These are phyloP conservation scores for Chamaea fasciata DNA, from an alignment of 2,113 vertebrate genomes.

Conservation along the genomic window DNA sequence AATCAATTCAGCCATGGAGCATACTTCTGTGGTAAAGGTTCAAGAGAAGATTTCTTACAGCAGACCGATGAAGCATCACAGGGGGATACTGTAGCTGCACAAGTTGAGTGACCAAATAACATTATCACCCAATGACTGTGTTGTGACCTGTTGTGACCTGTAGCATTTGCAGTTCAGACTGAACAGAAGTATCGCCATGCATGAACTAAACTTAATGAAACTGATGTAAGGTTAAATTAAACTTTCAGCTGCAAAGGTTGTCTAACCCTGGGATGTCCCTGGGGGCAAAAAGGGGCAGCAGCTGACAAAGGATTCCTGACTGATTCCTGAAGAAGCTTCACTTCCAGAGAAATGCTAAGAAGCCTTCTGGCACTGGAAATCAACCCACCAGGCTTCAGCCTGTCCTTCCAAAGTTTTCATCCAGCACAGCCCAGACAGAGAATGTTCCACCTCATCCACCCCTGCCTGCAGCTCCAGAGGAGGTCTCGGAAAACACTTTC, in stretches of 20 bases:
- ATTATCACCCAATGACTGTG: not conserved
- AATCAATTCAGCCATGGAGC: not conserved
- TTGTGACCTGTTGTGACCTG: too few relatives aligned
- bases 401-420: not conserved
- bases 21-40: not conserved
- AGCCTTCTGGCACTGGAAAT: not conserved
- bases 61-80: not conserved
- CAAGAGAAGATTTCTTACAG: not conserved
- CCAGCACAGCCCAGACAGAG: not conserved
- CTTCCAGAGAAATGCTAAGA: not conserved
- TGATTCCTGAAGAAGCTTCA: not conserved
- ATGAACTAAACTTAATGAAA: not conserved
- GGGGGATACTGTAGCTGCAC: not conserved
- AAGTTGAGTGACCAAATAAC: not conserved
- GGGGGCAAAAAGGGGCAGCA: not conserved
- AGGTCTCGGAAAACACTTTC: not conserved
- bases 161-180: not conserved
- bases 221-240: not conserved
- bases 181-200: not conserved
- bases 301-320: accelerated
- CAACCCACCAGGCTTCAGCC: not conserved
- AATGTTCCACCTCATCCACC: not conserved
- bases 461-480: not conserved
- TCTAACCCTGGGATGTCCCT: not conserved
- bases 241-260: not conserved